Conservation (phyloP, 2,888 invertebrate species). For the Dynastes grantii region DNA sequence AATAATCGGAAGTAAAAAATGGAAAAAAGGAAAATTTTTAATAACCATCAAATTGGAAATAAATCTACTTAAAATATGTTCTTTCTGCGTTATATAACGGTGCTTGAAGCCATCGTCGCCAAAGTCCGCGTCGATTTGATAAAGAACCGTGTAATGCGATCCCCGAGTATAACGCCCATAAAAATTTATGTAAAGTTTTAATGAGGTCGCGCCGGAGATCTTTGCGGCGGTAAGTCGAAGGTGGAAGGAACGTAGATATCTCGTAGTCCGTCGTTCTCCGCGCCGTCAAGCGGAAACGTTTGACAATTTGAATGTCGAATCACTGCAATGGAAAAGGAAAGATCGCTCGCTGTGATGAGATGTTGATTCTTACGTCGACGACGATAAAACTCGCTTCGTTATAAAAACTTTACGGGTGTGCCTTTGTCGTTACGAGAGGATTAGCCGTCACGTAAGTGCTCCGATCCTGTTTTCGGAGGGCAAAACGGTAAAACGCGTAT, state of each 20-base stretch:
- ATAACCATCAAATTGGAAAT: slow-evolving; percentile 31
- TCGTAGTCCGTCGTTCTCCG: not conserved
- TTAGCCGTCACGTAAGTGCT: slow-evolving; percentile 32
- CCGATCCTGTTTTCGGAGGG: slow-evolving; percentile 1
- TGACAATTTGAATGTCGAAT: slow-evolving; percentile 44
- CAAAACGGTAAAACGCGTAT: not conserved
- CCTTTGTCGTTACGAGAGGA: slow-evolving; percentile 41
- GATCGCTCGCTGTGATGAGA: slow-evolving; percentile 34
- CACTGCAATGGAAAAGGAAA: slow-evolving; percentile 39
- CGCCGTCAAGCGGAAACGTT: not conserved
- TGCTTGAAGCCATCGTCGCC: not conserved
- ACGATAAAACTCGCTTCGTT: slow-evolving; percentile 44
- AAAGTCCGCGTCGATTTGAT: slow-evolving; percentile 18
- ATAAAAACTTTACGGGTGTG: slow-evolving; percentile 38
- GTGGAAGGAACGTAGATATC: not conserved
- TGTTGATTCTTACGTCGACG: slow-evolving; percentile 43
- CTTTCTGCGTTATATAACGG: not conserved
- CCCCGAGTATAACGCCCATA: slow-evolving; percentile 17
- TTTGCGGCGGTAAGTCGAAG: slow-evolving; percentile 17
- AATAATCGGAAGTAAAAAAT: not conserved
- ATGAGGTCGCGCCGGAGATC: slow-evolving; percentile 34
- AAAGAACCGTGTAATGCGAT: slow-evolving; percentile 33
- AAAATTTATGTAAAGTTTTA: slow-evolving; percentile 44
- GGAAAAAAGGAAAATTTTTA: slow-evolving; percentile 16
- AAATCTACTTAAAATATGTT: slow-evolving; percentile 36